These are phyloP conservation scores for Drosophila mimetica DNA, from an alignment of 2,888 invertebrate genomes.

Conservation along the genomic window DNA sequence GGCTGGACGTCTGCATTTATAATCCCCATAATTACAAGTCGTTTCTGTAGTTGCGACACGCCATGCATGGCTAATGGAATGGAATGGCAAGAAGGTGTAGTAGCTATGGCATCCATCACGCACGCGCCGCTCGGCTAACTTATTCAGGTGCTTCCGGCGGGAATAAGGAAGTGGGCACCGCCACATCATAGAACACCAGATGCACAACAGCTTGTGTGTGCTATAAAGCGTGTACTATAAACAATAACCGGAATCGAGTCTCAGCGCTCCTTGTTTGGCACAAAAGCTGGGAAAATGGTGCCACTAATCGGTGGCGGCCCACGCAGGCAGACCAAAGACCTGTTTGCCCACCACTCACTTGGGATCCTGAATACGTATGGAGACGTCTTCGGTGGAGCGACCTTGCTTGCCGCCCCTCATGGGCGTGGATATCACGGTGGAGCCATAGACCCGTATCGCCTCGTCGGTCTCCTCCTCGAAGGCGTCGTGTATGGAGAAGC, in stretches of 20 bases:
- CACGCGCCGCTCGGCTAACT: constrained; percentile 60
- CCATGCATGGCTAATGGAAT: constrained; percentile 65
- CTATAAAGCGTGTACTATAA: constrained; percentile 10
- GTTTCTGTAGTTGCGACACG: constrained; percentile 45
- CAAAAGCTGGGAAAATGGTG: constrained; percentile 58
- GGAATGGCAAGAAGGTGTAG: background rate
- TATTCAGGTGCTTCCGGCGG: constrained; percentile 57
- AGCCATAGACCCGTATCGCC: constrained; percentile 92
- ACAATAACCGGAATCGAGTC: constrained; percentile 19
- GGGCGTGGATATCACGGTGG: constrained; percentile 90
- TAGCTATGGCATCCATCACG: constrained; percentile 44
- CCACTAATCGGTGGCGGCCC: constrained; percentile 45
- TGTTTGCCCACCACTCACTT: constrained; percentile 80
- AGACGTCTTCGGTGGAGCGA: constrained; percentile 86
- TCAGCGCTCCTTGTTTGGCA: constrained; percentile 23
- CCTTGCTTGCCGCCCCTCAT: constrained; percentile 86
- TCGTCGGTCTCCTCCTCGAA: constrained; percentile 94
- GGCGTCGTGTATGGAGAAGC: constrained; percentile 93
- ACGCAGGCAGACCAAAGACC: constrained; percentile 46
- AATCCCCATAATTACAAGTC: constrained; percentile 65
- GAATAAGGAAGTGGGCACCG: constrained; percentile 51
- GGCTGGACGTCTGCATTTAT: constrained; percentile 55
- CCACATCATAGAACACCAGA: constrained; percentile 20
- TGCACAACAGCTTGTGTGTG: constrained; percentile 35
- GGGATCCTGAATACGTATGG: constrained; percentile 85